phyloP scores from a whole-genome alignment of 2,888 invertebrate genomes.

The Chelonus formosanus region DNA sequence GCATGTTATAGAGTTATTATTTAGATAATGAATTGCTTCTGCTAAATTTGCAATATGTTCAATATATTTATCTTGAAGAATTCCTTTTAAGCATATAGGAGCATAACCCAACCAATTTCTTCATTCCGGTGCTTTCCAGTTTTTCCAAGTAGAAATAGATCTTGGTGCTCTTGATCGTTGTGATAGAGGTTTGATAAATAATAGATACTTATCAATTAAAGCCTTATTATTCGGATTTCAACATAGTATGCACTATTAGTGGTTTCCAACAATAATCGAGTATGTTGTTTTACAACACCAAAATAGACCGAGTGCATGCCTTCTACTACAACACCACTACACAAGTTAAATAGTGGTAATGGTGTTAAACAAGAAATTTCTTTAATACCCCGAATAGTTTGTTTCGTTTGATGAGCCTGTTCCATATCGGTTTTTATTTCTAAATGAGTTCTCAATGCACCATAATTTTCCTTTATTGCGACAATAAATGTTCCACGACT shows the following conservation, averaged over 20 bases:
- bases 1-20: slow-evolving; percentile 17
- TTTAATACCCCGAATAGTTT: neutral
- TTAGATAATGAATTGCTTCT: slow-evolving; percentile 20
- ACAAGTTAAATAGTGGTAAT: slow-evolving; percentile 15
- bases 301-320: slow-evolving; percentile 12
- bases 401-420: neutral
- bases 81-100: slow-evolving; percentile 13
- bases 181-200: neutral
- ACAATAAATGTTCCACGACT: neutral
- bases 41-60: neutral
- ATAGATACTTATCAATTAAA: neutral
- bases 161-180: neutral
- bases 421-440: neutral
- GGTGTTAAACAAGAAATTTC: neutral
- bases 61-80: slow-evolving; percentile 3
- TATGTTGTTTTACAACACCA: neutral
- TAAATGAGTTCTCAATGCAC: neutral
- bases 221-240: neutral
- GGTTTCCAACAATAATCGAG: neutral
- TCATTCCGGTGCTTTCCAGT: too few relatives aligned
- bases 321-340: slow-evolving; percentile 15
- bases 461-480: neutral
- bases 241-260: neutral
- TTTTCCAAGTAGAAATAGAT: slow-evolving; percentile 1
- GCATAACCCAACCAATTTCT: slow-evolving; percentile 16